Evolutionary conservation across 2,113 vertebrate genomes (phyloP).

Genomic region (Merops nubicus): DNA sequence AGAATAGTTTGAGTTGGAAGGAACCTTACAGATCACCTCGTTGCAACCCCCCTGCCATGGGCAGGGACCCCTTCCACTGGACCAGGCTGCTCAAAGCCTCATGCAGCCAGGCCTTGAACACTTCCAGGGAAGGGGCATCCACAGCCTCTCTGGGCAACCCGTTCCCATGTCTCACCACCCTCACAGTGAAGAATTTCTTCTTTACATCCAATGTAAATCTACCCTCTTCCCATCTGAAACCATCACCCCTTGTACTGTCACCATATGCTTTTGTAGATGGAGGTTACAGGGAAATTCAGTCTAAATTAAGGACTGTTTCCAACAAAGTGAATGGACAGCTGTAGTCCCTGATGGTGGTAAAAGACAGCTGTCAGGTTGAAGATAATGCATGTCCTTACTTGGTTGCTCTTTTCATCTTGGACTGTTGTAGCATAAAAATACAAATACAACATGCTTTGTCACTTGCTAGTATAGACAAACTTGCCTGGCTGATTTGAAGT

Average conservation of each 20-base stretch:
- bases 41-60: neutral
- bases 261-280: neutral
- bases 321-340: neutral
- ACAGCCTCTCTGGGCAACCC: neutral
- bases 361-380: neutral
- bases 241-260: neutral
- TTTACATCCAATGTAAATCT: neutral
- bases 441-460: neutral
- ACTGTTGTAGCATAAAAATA: neutral
- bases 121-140: neutral
- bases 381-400: neutral
- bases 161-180: neutral
- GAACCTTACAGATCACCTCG: neutral
- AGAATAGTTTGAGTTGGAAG: neutral
- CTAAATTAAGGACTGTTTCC: neutral
- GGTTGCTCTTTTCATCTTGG: neutral
- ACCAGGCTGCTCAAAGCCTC: neutral
- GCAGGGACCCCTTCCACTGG: neutral
- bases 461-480: neutral
- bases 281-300: neutral
- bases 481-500: neutral
- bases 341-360: neutral
- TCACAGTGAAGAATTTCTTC: neutral
- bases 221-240: neutral
- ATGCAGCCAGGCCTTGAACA: neutral